Evolutionary conservation across 2,797 vertebrate genomes (phyloP), one percentile per base, ranked within the genome.

Genomic region (Sebastes cheni): DNA sequence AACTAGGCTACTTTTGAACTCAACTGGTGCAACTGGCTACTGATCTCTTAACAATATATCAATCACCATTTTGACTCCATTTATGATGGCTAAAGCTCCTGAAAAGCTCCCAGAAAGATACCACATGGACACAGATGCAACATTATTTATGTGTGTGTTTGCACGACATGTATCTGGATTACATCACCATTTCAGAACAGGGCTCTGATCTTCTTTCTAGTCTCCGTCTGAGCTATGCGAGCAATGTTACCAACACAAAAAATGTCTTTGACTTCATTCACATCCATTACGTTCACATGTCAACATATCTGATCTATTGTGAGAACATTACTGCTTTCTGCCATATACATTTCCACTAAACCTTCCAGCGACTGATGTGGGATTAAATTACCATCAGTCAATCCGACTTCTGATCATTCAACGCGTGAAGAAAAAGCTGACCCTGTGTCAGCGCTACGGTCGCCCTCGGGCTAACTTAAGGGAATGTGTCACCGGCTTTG

Each of bases 341-440:
- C 81, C 85, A 74, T 90, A 91, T 90, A 84, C 80, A 77, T 89
- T 93, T 88, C 83, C 84, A 75, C 72, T 84, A 84, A 92, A 80
- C 90, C 91, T 89, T 65, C 32, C 66, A 65, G 86, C 87, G 71
- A 84, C 67, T 78, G 79, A 89, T 69, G 66, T n/a, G 18, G 83
- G 90, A 83, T 93, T 87, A 80, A 83, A 88, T 94, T 91, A 89
- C 92, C 83, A 88, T 87, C 82, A 83, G 75, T 90, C 92, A 87
- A 69, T 88, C 71, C 30, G 13, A 87, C 82, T 80, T 86, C 85
- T 89, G 82, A 89, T 91, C 88, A 88, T 72, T 93, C 90, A 88
- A 62, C 86, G 65, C 62, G 61, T 50, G 84, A 76, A 82, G 81
- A 87, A 79, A 42, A 80, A 78, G 58, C 69, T 73, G 84, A 90